Evolutionary conservation across 2,113 vertebrate species (phyloP), one percentile per base, ranked within the genome.

Genomic region (Brachypodius melanocephalos): DNA sequence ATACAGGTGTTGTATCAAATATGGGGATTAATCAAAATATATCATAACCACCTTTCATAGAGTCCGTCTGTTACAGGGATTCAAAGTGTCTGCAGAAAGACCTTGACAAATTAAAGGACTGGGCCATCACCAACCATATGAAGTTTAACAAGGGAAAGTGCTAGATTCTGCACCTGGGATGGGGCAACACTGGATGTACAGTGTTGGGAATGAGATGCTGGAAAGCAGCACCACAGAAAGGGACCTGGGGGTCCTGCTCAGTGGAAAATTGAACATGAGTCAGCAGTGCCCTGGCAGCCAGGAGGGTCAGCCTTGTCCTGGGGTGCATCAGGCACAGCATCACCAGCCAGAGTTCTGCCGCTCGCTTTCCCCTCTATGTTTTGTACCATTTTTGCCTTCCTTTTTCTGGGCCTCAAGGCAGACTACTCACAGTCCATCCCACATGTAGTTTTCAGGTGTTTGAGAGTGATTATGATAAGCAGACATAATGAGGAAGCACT

Each of bases 261-360:
- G 1, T 18, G 31, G 14, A 0, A 59, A 43, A 9, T 2, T 36
- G 52, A 36, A 8, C 5, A 9, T 7, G 14, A 59, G 14, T 2
- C 72, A 59, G 36, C 36, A 43, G 26, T 36, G 26, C 6, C 17
- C 4, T 26, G 52, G 20, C 20, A 75, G 34, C 25, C 20, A 75
- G 31, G 8, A 43, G 36, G 4, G 12, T 14, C 38, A 40, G 1
- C 4, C 1, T 0, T 36, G 36, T 25, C 8, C 36, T 34, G 55
- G 16, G 19, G 9, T 0, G 5, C 43, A 36, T 25, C 43, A 58
- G 36, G 52, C 7, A 20, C 19, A 42, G 16, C 43, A 42, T 8
- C 0, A 0, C 16, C 43, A 66, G 34, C 20, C 0, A 0, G 36
- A 52, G 40, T 49, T 40, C 43, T 22, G 22, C 24, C 43, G 24